Conservation (phyloP, 2,797 vertebrate species). For the Chloroceryle amazona region DNA sequence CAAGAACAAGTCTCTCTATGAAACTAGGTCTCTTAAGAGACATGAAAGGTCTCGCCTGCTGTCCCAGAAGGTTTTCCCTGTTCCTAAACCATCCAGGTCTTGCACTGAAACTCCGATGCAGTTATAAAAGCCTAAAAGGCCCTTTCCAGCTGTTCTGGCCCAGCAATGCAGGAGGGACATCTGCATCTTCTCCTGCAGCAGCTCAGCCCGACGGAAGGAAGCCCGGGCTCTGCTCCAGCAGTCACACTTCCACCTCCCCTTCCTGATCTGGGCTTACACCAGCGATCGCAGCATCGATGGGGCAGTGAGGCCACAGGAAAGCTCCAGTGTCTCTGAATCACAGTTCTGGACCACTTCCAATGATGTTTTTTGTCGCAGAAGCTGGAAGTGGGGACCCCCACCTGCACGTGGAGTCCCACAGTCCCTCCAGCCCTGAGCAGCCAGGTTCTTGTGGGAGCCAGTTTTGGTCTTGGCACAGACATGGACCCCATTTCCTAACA, state of each 20-base stretch:
- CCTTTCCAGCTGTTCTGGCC: neutral
- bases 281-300: rapidly evolving
- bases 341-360: neutral
- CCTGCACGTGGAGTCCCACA: neutral
- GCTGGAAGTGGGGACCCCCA: neutral
- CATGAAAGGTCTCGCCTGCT: neutral
- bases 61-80: neutral
- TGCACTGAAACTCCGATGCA: neutral
- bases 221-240: slow-evolving; percentile 3
- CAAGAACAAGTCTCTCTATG: neutral
- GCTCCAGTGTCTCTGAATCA: neutral
- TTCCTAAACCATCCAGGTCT: neutral
- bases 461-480: neutral
- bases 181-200: slow-evolving; percentile 14
- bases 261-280: neutral
- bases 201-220: neutral
- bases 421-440: rapidly evolving
- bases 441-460: neutral
- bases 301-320: neutral
- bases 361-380: neutral
- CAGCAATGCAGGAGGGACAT: neutral
- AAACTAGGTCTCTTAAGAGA: neutral
- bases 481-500: neutral
- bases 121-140: neutral
- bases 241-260: neutral